Conservation (phyloP, 2,888 invertebrate species). For the Augiades crinisus region DNA sequence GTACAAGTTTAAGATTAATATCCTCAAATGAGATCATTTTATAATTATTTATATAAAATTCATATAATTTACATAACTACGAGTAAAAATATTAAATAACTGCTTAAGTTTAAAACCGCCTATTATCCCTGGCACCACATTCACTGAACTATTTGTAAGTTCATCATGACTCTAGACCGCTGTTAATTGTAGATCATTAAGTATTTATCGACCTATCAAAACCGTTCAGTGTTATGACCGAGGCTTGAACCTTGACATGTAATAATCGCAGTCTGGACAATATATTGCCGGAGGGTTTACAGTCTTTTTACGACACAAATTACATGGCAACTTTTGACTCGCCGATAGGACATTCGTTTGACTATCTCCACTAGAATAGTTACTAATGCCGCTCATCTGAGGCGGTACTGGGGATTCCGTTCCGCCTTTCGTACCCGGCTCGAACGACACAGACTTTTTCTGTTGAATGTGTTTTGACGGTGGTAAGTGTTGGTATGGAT, state of each 20-base stretch:
- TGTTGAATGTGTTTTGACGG: conserved; percentile 81
- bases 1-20: conserved; percentile 33
- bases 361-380: conserved; percentile 46
- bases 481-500: conserved; percentile 84
- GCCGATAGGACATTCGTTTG: conserved; percentile 47
- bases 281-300: conserved; percentile 90
- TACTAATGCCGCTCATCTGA: conserved; percentile 63
- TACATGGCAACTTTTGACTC: conserved; percentile 85
- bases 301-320: conserved; percentile 92
- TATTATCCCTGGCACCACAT: conserved; percentile 27
- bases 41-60: conserved; percentile 30
- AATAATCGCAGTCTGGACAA: conserved; percentile 95
- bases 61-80: conserved; percentile 30
- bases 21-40: conserved; percentile 67
- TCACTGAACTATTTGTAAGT: conserved; percentile 20
- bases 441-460: conserved; percentile 87
- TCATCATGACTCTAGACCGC: conserved; percentile 1
- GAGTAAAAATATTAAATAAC: conserved; percentile 28
- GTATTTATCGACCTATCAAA: not conserved
- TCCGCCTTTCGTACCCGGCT: conserved; percentile 86
- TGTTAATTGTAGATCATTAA: not conserved
- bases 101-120: conserved; percentile 19
- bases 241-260: conserved; percentile 92
- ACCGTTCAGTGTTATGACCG: conserved; percentile 63
- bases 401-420: conserved; percentile 73